Evolutionary conservation across 1,140 invertebrate genomes (phyloP).

Genomic region (Drosophila jambulina): DNA sequence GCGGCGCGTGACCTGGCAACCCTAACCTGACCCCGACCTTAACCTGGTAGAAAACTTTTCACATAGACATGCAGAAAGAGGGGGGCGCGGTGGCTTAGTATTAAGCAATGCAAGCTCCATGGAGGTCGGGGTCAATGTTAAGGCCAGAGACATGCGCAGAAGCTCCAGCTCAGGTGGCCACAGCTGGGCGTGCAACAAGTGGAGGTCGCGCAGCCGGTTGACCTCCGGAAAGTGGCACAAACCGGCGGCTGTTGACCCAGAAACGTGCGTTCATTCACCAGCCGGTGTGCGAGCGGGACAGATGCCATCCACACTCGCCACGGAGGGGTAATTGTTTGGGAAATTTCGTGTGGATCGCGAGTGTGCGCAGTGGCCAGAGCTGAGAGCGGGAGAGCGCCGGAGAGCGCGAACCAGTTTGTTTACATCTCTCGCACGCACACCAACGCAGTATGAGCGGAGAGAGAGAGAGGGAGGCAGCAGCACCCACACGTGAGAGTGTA

Average conservation of each 20-base stretch:
- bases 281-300: slow-evolving; percentile 48
- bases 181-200: slow-evolving; percentile 54
- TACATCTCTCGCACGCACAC: slow-evolving; percentile 57
- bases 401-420: slow-evolving; percentile 63
- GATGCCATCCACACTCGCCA: slow-evolving; percentile 52
- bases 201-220: slow-evolving; percentile 14
- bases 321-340: slow-evolving; percentile 82
- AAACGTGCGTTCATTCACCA: slow-evolving; percentile 75
- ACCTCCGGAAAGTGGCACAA: slow-evolving; percentile 46
- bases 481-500: neutral
- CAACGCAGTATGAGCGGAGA: slow-evolving; percentile 4
- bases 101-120: slow-evolving; percentile 55
- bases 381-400: slow-evolving; percentile 28
- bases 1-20: slow-evolving; percentile 58
- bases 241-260: slow-evolving; percentile 67
- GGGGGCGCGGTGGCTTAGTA: slow-evolving; percentile 15
- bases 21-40: slow-evolving; percentile 15
- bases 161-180: neutral
- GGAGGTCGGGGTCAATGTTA: slow-evolving; percentile 66
- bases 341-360: slow-evolving; percentile 66
- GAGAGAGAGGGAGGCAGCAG: neutral
- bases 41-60: slow-evolving; percentile 1
- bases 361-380: slow-evolving; percentile 55
- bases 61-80: neutral
- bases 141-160: slow-evolving; percentile 59